phyloP scores from a whole-genome alignment of 2,888 invertebrate genomes.

The Meta bourneti region DNA sequence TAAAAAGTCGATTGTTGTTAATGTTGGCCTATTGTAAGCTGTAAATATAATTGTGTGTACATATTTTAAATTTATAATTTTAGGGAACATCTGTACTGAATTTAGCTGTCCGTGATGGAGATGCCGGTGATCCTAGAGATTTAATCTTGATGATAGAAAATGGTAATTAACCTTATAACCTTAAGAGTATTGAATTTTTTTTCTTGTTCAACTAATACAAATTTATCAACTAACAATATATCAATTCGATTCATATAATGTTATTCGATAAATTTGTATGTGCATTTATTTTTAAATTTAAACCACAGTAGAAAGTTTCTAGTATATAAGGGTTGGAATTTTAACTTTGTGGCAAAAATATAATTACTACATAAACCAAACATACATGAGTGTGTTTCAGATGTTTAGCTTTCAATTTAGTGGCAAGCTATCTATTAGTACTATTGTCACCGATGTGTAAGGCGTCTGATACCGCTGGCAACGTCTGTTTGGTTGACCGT shows the following conservation, averaged over 20 bases:
- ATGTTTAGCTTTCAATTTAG: too few relatives aligned
- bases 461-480: too few relatives aligned
- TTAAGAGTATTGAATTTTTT: not conserved
- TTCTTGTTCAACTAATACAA: not conserved
- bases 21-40: not conserved
- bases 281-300: too few relatives aligned
- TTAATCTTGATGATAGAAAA: constrained; percentile 72
- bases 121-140: constrained; percentile 84
- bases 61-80: constrained; percentile 16
- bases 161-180: constrained; percentile 23
- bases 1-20: not conserved
- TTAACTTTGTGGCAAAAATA: too few relatives aligned
- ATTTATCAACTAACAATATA: not conserved
- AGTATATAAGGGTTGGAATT: too few relatives aligned
- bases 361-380: too few relatives aligned
- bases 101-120: constrained; percentile 90
- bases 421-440: too few relatives aligned
- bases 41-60: not conserved
- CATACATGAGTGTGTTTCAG: too few relatives aligned
- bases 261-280: too few relatives aligned
- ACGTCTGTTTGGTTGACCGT: too few relatives aligned
- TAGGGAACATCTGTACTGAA: constrained; percentile 86
- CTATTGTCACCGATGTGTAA: too few relatives aligned
- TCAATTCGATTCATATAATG: not conserved
- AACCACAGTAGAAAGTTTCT: too few relatives aligned